Evolutionary conservation across 1,140 invertebrate genomes (phyloP).

Genomic region (Drosophila neocordata): DNA sequence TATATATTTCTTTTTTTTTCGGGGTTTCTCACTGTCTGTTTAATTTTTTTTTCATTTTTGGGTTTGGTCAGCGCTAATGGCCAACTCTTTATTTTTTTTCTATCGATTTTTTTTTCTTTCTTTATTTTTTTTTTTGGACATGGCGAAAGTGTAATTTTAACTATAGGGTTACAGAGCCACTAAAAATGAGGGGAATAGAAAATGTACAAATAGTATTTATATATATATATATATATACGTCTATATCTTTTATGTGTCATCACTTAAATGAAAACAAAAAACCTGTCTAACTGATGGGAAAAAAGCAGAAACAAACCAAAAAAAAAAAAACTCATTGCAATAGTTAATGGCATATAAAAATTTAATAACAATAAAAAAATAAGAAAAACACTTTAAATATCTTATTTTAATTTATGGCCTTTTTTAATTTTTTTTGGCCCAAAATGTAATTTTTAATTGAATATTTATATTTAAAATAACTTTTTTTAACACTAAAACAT

Average conservation of each 20-base stretch:
- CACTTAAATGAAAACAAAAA: too few species aligned
- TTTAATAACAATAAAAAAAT: too few species aligned
- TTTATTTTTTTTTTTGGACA: background rate
- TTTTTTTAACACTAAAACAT: too few species aligned
- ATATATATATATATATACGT: background rate
- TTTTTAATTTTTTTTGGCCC: too few species aligned
- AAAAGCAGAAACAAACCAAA: too few species aligned
- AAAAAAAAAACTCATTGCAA: too few species aligned
- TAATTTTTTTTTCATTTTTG: constrained; percentile 10
- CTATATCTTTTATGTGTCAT: background rate
- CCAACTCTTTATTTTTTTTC: constrained; percentile 26
- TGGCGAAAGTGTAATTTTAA: constrained; percentile 73
- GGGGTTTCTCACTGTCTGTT: constrained; percentile 10
- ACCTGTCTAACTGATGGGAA: too few species aligned
- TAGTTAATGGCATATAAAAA: too few species aligned
- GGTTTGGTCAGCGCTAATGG: constrained; percentile 57
- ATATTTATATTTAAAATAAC: too few species aligned
- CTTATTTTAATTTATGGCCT: too few species aligned
- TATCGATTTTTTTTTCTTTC: background rate
- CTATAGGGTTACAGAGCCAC: constrained; percentile 44
- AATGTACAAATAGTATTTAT: background rate
- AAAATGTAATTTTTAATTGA: too few species aligned
- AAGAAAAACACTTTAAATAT: too few species aligned
- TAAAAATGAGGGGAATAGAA: background rate
- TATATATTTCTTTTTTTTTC: constrained; percentile 25